phyloP scores from a whole-genome alignment of 1,140 invertebrate species.

The Drosophila sturtevanti region DNA sequence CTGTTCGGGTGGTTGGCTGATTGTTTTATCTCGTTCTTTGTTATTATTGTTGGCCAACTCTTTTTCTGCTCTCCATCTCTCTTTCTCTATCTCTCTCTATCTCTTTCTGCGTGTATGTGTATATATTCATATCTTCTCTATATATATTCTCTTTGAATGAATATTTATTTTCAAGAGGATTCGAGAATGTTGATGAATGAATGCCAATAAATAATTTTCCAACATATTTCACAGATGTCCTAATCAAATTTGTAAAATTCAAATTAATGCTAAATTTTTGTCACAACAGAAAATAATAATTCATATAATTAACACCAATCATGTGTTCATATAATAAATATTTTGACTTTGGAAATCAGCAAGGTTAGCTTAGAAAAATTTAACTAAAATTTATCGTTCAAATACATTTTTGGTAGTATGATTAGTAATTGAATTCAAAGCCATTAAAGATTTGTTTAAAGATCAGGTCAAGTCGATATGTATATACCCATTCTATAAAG shows the following conservation, averaged over 20 bases:
- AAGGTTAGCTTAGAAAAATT: neutral
- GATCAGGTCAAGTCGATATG: too few species aligned
- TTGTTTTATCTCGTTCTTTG: conserved; percentile 27
- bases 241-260: conserved; percentile 2
- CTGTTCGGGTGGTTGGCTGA: conserved; percentile 24
- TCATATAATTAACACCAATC: neutral
- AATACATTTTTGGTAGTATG: too few species aligned
- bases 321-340: neutral
- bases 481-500: neutral
- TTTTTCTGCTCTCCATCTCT: neutral
- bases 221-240: conserved; percentile 1
- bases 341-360: conserved; percentile 6
- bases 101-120: neutral
- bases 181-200: neutral
- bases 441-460: too few species aligned
- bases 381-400: neutral
- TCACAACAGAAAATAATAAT: neutral
- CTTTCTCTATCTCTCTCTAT: too few species aligned
- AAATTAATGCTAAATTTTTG: conserved; percentile 18
- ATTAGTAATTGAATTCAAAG: too few species aligned
- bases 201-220: neutral
- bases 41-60: conserved; percentile 7
- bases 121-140: neutral
- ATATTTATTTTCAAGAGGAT: neutral
- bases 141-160: neutral